Percentiles rank a stretch among this genome's conserved stretches.
phyloP scores from a whole-genome alignment of 2,113 vertebrate species.

The Albula goreensis region DNA sequence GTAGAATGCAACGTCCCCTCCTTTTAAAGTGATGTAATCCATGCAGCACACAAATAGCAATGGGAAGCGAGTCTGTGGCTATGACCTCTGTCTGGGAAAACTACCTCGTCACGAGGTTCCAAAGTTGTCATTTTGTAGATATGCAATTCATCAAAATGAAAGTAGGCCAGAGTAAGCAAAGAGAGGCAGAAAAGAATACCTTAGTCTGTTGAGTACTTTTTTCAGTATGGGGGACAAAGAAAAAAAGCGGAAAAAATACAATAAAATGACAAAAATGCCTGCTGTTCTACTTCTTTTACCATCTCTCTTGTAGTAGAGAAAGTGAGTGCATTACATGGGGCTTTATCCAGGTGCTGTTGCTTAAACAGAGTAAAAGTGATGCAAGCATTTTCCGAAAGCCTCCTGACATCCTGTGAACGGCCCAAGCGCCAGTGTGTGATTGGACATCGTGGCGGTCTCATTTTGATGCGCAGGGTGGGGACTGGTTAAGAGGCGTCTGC shows the following conservation, averaged over 20 bases:
- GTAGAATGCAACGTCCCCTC: not conserved
- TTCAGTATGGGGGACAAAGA: not conserved
- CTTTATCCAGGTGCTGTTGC: too few relatives aligned
- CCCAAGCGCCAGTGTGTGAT: too few relatives aligned
- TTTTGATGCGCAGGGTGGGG: not conserved
- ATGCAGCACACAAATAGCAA: constrained; percentile 1
- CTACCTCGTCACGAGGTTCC: not conserved
- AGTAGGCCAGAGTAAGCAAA: not conserved
- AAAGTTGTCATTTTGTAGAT: not conserved
- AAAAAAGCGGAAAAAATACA: not conserved
- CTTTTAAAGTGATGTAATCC: constrained; percentile 12
- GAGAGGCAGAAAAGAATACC: not conserved
- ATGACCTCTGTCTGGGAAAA: not conserved
- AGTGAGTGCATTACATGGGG: too few relatives aligned
- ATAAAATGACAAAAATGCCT: not conserved
- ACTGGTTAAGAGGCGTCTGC: not conserved
- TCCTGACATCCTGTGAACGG: too few relatives aligned
- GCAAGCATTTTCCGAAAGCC: too few relatives aligned
- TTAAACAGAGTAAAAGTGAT: too few relatives aligned
- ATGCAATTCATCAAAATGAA: not conserved
- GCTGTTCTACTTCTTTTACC: too few relatives aligned
- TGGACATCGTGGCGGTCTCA: too few relatives aligned
- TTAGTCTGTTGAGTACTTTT: not conserved
- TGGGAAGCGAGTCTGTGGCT: not conserved
- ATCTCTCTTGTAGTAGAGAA: too few relatives aligned